phyloP scores from a whole-genome alignment of 2,113 vertebrate genomes.

The Echinops telfairi region DNA sequence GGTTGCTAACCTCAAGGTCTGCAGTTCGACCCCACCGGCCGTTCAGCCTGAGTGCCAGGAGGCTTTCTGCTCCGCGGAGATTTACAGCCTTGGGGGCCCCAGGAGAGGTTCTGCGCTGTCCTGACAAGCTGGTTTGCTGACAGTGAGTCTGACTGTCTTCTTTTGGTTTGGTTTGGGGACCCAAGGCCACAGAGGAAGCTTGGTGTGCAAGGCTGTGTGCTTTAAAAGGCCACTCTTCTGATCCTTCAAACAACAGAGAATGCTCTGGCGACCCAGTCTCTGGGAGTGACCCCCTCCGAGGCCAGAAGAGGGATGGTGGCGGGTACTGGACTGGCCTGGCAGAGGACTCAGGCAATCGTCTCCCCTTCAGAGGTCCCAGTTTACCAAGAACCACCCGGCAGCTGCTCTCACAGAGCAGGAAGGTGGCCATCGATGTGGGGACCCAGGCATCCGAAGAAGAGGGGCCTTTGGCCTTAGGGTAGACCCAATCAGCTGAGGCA shows the following conservation, averaged over 20 bases:
- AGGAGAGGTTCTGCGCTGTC: no score
- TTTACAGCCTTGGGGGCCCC: no score
- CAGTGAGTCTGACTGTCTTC: no score
- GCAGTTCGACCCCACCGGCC: no score
- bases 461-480: background rate
- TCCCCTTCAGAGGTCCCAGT: constrained; percentile 47
- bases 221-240: constrained; percentile 23
- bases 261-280: background rate
- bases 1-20: no score
- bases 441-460: constrained; percentile 51
- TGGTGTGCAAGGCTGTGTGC: background rate
- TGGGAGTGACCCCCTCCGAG: background rate
- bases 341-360: constrained; percentile 52
- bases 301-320: background rate
- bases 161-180: no score
- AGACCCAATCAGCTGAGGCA: background rate
- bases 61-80: no score
- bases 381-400: constrained; percentile 19
- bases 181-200: background rate
- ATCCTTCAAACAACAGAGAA: background rate
- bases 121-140: no score
- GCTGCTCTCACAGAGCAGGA: constrained; percentile 47
- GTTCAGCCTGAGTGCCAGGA: no score
- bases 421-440: constrained; percentile 47
- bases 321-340: background rate